phyloP scores from a whole-genome alignment of 2,888 invertebrate genomes.

The Cordilura impudica region DNA sequence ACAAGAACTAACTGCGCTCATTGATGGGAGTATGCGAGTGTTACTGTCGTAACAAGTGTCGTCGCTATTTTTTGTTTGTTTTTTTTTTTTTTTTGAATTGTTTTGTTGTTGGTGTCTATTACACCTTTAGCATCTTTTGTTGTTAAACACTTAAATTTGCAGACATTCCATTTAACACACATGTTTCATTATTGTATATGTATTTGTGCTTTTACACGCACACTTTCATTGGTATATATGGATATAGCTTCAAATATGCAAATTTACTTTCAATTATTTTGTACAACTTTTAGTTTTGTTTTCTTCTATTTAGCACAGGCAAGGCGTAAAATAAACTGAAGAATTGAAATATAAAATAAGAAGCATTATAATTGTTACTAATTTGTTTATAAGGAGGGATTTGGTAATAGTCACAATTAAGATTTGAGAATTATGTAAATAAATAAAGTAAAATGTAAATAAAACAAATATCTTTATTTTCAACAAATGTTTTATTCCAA shows the following conservation, averaged over 20 bases:
- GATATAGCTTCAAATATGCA: slow-evolving; percentile 4
- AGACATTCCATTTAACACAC: slow-evolving; percentile 46
- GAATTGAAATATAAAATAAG: too few species aligned
- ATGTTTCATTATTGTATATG: slow-evolving; percentile 7
- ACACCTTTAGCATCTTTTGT: slow-evolving; percentile 49
- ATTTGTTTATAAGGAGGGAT: too few species aligned
- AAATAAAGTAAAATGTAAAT: too few species aligned
- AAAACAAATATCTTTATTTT: too few species aligned
- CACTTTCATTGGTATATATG: neutral
- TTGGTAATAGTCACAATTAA: neutral
- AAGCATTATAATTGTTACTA: neutral
- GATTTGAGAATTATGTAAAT: neutral
- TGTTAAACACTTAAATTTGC: slow-evolving; percentile 46
- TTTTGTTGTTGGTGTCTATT: slow-evolving; percentile 10
- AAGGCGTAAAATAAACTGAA: neutral
- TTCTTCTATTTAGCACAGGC: neutral
- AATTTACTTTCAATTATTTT: slow-evolving; percentile 31
- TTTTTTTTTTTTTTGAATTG: neutral
- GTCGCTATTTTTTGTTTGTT: slow-evolving; percentile 8
- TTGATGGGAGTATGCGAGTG: slow-evolving; percentile 13
- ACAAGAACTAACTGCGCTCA: neutral
- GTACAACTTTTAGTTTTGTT: slow-evolving; percentile 3
- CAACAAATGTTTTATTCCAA: too few species aligned
- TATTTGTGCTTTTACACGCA: neutral
- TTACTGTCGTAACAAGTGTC: slow-evolving; percentile 53